Evolutionary conservation across 1,140 invertebrate species (phyloP).

Genomic region (Calliphora vicina): DNA sequence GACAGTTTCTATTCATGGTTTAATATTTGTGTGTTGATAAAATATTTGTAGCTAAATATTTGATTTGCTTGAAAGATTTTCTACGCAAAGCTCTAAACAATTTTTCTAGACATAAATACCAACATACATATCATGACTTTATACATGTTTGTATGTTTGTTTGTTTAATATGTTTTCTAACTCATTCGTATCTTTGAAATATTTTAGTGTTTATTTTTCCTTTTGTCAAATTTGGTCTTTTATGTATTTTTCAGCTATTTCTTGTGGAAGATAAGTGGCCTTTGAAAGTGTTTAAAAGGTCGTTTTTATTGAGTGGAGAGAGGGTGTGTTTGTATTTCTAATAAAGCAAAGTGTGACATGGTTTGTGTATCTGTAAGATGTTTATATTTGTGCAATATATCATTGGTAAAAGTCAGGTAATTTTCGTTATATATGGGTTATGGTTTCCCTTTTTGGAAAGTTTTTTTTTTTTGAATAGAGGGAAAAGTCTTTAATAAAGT

Average conservation of each 20-base stretch:
- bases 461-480: not conserved
- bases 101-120: conserved; percentile 3
- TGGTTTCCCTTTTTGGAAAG: not conserved
- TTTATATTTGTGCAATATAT: not conserved
- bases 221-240: too few relatives aligned
- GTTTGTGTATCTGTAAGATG: not conserved
- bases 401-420: not conserved
- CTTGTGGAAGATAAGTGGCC: not conserved
- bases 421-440: not conserved
- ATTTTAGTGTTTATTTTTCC: too few relatives aligned
- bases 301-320: not conserved
- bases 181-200: too few relatives aligned
- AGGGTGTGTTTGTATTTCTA: not conserved
- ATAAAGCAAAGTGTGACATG: not conserved
- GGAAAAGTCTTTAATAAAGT: not conserved
- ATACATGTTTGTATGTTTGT: not conserved
- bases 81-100: conserved; percentile 3
- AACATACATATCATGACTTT: not conserved
- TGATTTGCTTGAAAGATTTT: not conserved
- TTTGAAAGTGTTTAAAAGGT: conserved; percentile 1
- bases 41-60: not conserved
- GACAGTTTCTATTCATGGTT: not conserved
- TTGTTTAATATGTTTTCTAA: too few relatives aligned
- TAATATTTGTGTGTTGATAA: not conserved
- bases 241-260: not conserved